These are phyloP conservation scores for Stegana nigrithorax DNA, from an alignment of 2,888 invertebrate species.

Conservation along the genomic window DNA sequence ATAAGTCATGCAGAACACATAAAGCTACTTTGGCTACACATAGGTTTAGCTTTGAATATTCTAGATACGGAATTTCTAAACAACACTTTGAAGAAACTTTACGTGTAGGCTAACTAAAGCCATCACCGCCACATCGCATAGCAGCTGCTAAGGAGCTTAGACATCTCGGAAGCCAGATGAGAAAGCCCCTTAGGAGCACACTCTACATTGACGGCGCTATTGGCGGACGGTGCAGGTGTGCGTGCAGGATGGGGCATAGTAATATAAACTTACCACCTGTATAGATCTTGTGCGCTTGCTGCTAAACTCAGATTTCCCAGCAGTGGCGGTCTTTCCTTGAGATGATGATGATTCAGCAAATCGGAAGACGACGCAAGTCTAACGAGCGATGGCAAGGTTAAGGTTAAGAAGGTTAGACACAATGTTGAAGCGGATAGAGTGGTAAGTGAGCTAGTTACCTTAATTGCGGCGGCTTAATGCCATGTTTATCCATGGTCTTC, in stretches of 20 bases:
- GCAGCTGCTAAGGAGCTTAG: background rate
- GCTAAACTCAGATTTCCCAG: slow-evolving; percentile 68
- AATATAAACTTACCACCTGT: slow-evolving; percentile 69
- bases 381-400: slow-evolving; percentile 15
- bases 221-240: background rate
- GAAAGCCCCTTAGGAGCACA: background rate
- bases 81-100: too few species aligned
- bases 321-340: slow-evolving; percentile 72
- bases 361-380: slow-evolving; percentile 75
- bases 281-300: slow-evolving; percentile 70
- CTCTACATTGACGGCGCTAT: background rate
- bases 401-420: too few species aligned
- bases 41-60: too few species aligned
- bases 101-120: too few species aligned
- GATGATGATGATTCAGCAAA: slow-evolving; percentile 71
- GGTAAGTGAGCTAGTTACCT: slow-evolving; percentile 70
- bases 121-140: too few species aligned
- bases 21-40: too few species aligned
- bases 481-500: slow-evolving; percentile 85
- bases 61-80: too few species aligned
- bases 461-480: slow-evolving; percentile 81
- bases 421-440: background rate
- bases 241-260: slow-evolving; percentile 28
- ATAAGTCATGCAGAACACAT: too few species aligned
- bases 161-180: background rate